Evolutionary conservation across 2,797 vertebrate species (phyloP), one percentile per base, ranked within the genome.

Genomic region (Scolopax bukidnonensis): DNA sequence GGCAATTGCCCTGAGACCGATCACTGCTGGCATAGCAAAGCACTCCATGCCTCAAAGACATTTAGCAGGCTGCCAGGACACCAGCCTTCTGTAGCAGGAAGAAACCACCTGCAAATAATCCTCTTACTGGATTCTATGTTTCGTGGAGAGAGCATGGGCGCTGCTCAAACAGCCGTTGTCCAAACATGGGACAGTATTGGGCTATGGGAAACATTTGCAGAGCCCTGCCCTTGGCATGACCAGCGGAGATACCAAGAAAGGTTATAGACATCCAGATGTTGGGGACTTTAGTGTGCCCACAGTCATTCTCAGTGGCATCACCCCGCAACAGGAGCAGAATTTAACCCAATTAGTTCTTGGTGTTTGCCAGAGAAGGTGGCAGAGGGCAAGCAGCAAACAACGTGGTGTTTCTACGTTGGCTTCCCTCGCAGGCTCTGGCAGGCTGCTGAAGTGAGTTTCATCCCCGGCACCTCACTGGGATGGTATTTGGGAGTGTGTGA

Each of bases 141-240:
- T 57, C 5, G 1, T 28, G 69, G 65, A 36, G 51, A 56, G 47
- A 40, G 27, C 56, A 27, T 6, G 9, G 27, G 30, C 27, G 87
- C 25, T 85, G 40, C 68, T 90, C 48, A 28, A 10, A 9, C 5
- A 30, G 60, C 33, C 67, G 16, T 16, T 82, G 60, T 7, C 38
- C 45, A 65, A 61, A 74, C 32, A 27, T 0, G 3, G 75, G 50
- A 21, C 0, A 3, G 56, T 12, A 33, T 8, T 0, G 0, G 30
- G 63, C 40, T 71, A 30, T 0, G 1, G 33, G 23, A 8, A 65
- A 21, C 51, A 11, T 65, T 45, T 79, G 14, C 28, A 75, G 67
- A 85, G 15, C 51, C 57, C 16, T 59, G 53, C n/a, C 28, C 23
- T 79, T 87, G 54, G 15, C 59, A 9, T 65, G 32, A 40, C 18